These are phyloP conservation scores for Matsumurasca onukii DNA, from an alignment of 1,140 invertebrate species.

Conservation along the genomic window DNA sequence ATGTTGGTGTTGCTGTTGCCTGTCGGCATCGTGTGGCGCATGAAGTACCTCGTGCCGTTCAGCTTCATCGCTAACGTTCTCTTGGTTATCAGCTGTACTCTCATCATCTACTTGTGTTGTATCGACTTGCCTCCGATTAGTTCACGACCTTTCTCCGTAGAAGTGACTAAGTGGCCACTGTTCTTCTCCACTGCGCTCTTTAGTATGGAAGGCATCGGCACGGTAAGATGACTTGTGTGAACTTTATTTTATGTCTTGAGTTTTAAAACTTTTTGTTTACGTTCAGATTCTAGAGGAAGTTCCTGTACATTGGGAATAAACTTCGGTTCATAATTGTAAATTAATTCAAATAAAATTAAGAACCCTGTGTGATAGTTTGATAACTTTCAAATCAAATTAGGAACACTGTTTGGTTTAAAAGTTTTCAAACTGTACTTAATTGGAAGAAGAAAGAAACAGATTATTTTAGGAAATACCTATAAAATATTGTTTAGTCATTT, in stretches of 20 bases:
- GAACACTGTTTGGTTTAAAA: too few relatives aligned
- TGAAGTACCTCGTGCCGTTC: conserved; percentile 59
- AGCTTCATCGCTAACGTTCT: conserved; percentile 57
- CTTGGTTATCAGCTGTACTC: conserved; percentile 53
- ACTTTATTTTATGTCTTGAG: neutral
- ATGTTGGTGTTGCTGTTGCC: conserved; percentile 59
- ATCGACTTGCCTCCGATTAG: conserved; percentile 34
- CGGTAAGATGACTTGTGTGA: conserved; percentile 50
- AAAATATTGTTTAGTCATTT: too few relatives aligned
- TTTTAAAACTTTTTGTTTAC: too few relatives aligned
- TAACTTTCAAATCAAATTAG: too few relatives aligned
- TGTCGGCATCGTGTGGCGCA: conserved; percentile 64
- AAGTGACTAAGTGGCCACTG: conserved; percentile 37
- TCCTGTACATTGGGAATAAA: too few relatives aligned
- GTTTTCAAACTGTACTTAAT: too few relatives aligned
- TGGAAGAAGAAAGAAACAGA: too few relatives aligned
- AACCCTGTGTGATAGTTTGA: too few relatives aligned
- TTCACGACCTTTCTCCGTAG: conserved; percentile 17
- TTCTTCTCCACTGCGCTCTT: conserved; percentile 65
- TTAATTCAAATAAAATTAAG: too few relatives aligned
- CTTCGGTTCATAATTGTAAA: too few relatives aligned
- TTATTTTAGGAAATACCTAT: too few relatives aligned
- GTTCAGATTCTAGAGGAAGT: too few relatives aligned
- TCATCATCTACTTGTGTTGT: conserved; percentile 73
- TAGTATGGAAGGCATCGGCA: conserved; percentile 77